Evolutionary conservation across 2,113 vertebrate species (phyloP).

Genomic region (Platysteira castanea): DNA sequence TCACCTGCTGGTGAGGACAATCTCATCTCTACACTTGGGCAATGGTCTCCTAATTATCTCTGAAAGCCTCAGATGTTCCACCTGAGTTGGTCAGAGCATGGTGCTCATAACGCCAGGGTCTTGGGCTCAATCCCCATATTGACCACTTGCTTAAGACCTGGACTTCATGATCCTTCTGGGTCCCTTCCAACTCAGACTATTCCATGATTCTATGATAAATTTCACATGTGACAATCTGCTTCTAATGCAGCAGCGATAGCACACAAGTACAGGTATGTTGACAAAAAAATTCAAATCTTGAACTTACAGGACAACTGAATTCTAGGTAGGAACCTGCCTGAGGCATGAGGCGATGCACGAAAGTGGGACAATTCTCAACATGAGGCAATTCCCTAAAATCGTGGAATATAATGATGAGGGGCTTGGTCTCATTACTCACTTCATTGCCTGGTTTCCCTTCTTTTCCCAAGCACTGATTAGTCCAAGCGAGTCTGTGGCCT

Average conservation of each 20-base stretch:
- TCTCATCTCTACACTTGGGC: neutral
- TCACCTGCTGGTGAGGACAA: neutral
- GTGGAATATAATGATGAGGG: neutral
- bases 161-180: neutral
- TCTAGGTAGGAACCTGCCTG: neutral
- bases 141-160: neutral
- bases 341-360: neutral
- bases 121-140: neutral
- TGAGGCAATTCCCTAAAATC: neutral
- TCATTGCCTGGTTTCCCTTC: neutral
- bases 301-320: neutral
- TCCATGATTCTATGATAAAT: neutral
- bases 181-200: neutral
- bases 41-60: neutral
- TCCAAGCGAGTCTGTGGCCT: neutral
- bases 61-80: neutral
- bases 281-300: neutral
- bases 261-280: rapidly evolving
- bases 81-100: no score
- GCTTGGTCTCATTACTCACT: neutral
- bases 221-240: neutral
- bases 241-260: neutral
- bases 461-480: neutral
- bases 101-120: neutral
- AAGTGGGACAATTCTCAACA: neutral